phyloP scores from a whole-genome alignment of 2,888 invertebrate species.

The Craniophora ligustri region DNA sequence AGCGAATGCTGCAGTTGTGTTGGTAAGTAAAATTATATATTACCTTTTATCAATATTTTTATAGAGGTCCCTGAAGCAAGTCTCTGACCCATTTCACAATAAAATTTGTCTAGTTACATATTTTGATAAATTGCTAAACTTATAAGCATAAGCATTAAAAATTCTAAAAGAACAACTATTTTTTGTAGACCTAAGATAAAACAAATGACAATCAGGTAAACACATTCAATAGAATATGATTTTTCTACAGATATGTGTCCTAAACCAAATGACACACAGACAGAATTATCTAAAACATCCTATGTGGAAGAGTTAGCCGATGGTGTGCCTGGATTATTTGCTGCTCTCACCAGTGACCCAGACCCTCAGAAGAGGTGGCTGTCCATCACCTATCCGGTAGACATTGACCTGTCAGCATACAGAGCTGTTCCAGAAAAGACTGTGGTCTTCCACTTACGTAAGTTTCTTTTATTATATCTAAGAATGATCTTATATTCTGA shows the following conservation, averaged over 20 bases:
- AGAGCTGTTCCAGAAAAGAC: conserved; percentile 91
- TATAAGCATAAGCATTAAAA: no score
- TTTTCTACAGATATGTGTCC: conserved; percentile 94
- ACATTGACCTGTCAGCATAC: conserved; percentile 91
- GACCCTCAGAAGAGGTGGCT: conserved; percentile 94
- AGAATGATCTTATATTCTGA: no score
- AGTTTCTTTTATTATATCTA: conserved; percentile 68
- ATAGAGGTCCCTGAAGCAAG: no score
- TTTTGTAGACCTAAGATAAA: no score
- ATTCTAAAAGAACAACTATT: no score
- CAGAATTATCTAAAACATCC: conserved; percentile 92
- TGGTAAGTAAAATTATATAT: conserved; percentile 90
- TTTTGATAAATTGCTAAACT: no score
- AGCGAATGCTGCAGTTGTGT: conserved; percentile 99
- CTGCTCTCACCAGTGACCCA: conserved; percentile 93
- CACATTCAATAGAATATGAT: conserved; percentile 5
- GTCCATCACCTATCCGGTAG: conserved; percentile 94
- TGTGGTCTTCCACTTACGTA: conserved; percentile 92
- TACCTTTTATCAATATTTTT: no score
- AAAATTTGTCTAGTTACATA: no score
- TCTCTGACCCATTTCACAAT: no score
- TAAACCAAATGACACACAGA: conserved; percentile 93
- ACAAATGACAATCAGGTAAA: no score
- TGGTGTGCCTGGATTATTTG: conserved; percentile 94
- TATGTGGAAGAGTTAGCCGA: conserved; percentile 95